Base-by-base conservation (phyloP, 2,797 vertebrate genomes). In the Macrochelys suwanniensis region DNA sequence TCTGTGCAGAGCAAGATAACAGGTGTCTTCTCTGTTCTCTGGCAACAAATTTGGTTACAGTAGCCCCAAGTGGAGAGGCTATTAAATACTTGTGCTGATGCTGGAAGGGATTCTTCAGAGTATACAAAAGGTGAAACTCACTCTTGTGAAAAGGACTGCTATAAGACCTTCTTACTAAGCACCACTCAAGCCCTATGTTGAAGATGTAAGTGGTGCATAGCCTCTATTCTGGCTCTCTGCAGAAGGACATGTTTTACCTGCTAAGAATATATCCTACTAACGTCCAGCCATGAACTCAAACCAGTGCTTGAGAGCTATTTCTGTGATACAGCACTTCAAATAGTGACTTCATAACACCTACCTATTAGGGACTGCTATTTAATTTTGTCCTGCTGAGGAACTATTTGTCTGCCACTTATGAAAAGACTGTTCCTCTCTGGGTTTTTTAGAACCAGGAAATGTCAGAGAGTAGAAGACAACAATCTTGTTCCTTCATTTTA, bases 81-180 rank as follows among this genome's bases (percentile, higher is more conserved):
- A 4, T 50, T 86, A 90, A 68, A 80, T 94, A 47, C 31, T 74
- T 56, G 37, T 19, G 7, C 47, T 71, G 85, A 42, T 76, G n/a
- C 79, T 61, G 56, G 76, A 89, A 94, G 61, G 33, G 47, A 61
- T 80, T 90, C 92, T 79, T 51, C 2, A 1, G 87, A 87, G 50
- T 94, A 94, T 79, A 76, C 84, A 50, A 56, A 53, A 16, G 53
- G 83, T 92, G 84, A 92, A 90, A 88, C 90, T 37, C 89, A 54
- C 81, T 90, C 15, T 31, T 61, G 59, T 61, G 59, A 61, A 61
- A 81, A 59, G n/a, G 33, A 78, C 61, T 90, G 33, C 33, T 68
- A 57, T 89, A 91, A 94, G 42, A 33, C 15, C 13, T 33, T 68
- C 23, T 83, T 87, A 79, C n/a, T 85, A 76, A 89, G n/a, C 19